A percentile compares a stretch with the other conserved stretches of the same genome.
phyloP scores from a whole-genome alignment of 2,113 vertebrate species.

The Egretta garzetta region DNA sequence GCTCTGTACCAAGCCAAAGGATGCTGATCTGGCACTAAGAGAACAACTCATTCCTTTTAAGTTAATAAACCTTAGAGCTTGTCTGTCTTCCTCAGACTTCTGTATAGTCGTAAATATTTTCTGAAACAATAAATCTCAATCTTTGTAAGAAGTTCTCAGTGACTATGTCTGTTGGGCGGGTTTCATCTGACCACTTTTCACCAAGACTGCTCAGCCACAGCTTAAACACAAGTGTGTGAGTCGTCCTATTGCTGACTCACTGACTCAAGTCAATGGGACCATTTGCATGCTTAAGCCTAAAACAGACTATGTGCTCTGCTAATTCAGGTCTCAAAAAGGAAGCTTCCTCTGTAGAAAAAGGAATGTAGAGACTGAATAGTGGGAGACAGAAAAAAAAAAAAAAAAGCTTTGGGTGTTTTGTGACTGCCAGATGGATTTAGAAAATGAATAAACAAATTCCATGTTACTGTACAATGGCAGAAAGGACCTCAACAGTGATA shows the following conservation, averaged over 20 bases:
- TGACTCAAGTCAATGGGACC: background rate
- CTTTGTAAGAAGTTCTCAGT: background rate
- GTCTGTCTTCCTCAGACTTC: background rate
- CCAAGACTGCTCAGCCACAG: background rate
- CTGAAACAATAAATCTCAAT: background rate
- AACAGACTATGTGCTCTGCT: background rate
- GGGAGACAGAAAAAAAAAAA: background rate
- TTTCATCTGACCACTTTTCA: background rate
- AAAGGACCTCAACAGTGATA: background rate
- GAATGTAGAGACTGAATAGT: background rate
- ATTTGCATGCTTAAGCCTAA: background rate
- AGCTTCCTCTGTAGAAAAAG: background rate
- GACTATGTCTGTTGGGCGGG: background rate
- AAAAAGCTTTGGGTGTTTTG: background rate
- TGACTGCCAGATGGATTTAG: background rate
- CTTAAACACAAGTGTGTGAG: background rate
- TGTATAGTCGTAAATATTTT: background rate
- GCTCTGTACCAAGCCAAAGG: background rate
- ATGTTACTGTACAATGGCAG: background rate
- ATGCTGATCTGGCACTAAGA: background rate
- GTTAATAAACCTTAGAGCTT: background rate
- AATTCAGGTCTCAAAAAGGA: background rate
- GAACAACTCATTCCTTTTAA: background rate
- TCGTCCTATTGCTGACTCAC: background rate
- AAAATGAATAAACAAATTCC: constrained; percentile 10